phyloP scores from a whole-genome alignment of 2,888 invertebrate genomes.

The Thyatira batis region DNA sequence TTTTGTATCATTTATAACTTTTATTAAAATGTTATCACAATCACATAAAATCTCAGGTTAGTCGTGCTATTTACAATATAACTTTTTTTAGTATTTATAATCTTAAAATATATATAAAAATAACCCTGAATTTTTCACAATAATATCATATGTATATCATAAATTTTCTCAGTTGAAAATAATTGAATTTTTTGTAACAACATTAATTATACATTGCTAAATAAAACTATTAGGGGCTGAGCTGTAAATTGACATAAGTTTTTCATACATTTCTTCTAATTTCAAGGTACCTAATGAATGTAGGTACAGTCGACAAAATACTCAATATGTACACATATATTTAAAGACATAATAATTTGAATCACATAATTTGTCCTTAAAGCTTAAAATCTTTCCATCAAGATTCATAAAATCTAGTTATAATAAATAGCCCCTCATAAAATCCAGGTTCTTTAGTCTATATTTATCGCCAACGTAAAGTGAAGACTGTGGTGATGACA shows the following conservation, averaged over 20 bases:
- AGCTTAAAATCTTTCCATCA: too few species aligned
- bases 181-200: not conserved
- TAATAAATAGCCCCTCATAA: not conserved
- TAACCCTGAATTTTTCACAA: constrained; percentile 15
- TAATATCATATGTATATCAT: too few species aligned
- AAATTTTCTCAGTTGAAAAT: not conserved
- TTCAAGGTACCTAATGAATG: too few species aligned
- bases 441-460: not conserved
- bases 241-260: not conserved
- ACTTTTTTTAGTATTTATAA: not conserved
- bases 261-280: not conserved
- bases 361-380: too few species aligned
- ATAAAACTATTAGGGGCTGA: not conserved
- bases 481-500: constrained; percentile 47
- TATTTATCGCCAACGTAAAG: constrained; percentile 47
- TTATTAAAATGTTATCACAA: constrained; percentile 36
- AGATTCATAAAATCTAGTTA: not conserved
- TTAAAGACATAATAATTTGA: too few species aligned
- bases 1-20: constrained; percentile 13
- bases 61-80: constrained; percentile 39
- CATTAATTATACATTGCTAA: not conserved
- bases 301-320: too few species aligned
- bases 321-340: too few species aligned
- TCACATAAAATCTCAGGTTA: constrained; percentile 23
- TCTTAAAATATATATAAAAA: not conserved